phyloP scores from a whole-genome alignment of 2,113 vertebrate genomes.

The Istiophorus platypterus region DNA sequence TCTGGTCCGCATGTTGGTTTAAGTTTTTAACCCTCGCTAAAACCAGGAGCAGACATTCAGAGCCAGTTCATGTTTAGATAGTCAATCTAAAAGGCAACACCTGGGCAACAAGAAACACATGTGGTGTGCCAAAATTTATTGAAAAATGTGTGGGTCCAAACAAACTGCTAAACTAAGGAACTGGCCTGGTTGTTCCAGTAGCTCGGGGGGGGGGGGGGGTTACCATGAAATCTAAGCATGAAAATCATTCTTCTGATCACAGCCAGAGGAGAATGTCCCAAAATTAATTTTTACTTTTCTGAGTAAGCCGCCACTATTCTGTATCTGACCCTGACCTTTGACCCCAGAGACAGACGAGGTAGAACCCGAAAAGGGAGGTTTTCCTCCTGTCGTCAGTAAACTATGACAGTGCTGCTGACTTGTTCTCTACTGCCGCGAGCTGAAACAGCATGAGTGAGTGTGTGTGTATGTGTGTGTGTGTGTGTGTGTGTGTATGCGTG shows the following conservation, averaged over 20 bases:
- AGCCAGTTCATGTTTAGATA: too few relatives aligned
- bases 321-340: slow-evolving; percentile 11
- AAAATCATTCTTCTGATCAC: too few relatives aligned
- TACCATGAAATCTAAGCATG: too few relatives aligned
- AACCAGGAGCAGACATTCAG: background rate
- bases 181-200: too few relatives aligned
- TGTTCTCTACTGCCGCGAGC: background rate
- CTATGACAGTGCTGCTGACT: background rate
- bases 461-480: background rate
- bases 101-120: background rate
- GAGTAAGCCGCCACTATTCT: background rate
- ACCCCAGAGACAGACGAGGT: background rate
- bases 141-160: background rate
- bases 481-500: too few relatives aligned
- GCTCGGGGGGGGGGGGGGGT: too few relatives aligned
- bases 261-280: too few relatives aligned
- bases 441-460: background rate
- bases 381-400: slow-evolving; percentile 19
- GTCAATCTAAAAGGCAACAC: background rate
- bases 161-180: background rate
- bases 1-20: too few relatives aligned
- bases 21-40: too few relatives aligned
- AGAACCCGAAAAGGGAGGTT: background rate
- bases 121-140: too few relatives aligned
- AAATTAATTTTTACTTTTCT: too few relatives aligned